Evolutionary conservation across 2,888 invertebrate species (phyloP), one percentile per base, ranked within the genome.

Genomic region (Platerodrilus igneus): DNA sequence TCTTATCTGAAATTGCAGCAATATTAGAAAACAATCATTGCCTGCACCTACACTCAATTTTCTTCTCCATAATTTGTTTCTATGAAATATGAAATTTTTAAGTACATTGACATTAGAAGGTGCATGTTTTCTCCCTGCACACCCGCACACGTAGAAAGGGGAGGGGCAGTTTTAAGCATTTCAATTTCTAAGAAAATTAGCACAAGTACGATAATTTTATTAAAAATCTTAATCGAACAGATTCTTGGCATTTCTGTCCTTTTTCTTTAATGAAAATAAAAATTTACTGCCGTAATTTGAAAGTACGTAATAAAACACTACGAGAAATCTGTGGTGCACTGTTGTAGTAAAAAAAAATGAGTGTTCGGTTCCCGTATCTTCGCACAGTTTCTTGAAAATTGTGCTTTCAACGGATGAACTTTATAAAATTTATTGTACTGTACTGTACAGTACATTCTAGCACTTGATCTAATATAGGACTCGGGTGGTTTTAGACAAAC

Each of bases 231-330:
- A 3, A 5, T 29, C 8, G 6, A 8, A n/a, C 9, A 17, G 18
- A 18, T 18, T 9, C 16, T 28, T 9, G 6, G 9, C 11, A 29
- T 19, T n/a, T n/a, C 18, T 29, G 17, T 29, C 2, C n/a, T 29
- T 18, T 19, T 8, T 29, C 29, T 29, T 18, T 7, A 29, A 43
- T 20, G 29, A 47, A 46, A 37, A 28, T 39, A 11, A 17, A 28
- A 30, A 45, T 27, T 40, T 48, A 39, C 33, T 48, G 13, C 3
- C 30, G 31, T 18, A 46, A 15, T 31, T 48, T 31, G 21, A 48
- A 48, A 15, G 22, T 26, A 39, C 37, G 37, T 9, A 19, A 36
- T 18, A 48, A 36, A 5, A 43, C 33, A 27, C 37, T 31, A 36
- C 34, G 41, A 25, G 37, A 49, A 31, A 45, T 32, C 39, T 29